These are phyloP conservation scores for Heliothis peltigera DNA, from an alignment of 2,888 invertebrate genomes.

Conservation along the genomic window DNA sequence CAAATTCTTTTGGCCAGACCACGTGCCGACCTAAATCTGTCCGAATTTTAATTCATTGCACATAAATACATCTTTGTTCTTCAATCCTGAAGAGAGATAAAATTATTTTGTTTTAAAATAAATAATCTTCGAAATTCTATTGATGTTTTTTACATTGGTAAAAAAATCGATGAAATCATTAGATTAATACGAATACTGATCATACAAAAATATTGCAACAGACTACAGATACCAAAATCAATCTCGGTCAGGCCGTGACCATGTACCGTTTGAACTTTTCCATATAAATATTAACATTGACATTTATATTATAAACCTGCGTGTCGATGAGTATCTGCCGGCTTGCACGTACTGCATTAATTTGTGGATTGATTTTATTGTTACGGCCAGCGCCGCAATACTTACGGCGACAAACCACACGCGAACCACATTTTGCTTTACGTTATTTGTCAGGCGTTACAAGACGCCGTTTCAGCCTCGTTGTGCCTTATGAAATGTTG, in stretches of 20 bases:
- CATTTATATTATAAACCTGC: constrained; percentile 6
- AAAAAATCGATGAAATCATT: background rate
- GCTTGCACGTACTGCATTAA: constrained; percentile 15
- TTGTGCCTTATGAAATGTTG: background rate
- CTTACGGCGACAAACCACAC: constrained; percentile 36
- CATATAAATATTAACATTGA: constrained; percentile 22
- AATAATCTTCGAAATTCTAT: background rate
- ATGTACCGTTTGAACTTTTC: constrained; percentile 16
- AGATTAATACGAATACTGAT: background rate
- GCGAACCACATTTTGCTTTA: constrained; percentile 46
- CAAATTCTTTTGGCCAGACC: constrained; percentile 50
- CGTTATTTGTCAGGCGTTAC: constrained; percentile 57
- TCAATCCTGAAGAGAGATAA: background rate
- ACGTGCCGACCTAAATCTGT: constrained; percentile 62
- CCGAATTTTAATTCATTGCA: constrained; percentile 45
- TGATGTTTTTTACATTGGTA: background rate
- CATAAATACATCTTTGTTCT: constrained; percentile 10
- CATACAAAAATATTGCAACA: constrained; percentile 1
- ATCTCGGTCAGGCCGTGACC: constrained; percentile 7
- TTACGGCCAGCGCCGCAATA: constrained; percentile 47
- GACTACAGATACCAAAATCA: constrained; percentile 1
- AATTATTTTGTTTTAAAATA: background rate
- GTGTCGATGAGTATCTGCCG: constrained; percentile 16
- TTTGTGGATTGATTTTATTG: constrained; percentile 16
- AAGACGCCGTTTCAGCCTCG: background rate